Base-by-base conservation (phyloP, 2,113 vertebrate genomes). In the Alaudala cheleensis region DNA sequence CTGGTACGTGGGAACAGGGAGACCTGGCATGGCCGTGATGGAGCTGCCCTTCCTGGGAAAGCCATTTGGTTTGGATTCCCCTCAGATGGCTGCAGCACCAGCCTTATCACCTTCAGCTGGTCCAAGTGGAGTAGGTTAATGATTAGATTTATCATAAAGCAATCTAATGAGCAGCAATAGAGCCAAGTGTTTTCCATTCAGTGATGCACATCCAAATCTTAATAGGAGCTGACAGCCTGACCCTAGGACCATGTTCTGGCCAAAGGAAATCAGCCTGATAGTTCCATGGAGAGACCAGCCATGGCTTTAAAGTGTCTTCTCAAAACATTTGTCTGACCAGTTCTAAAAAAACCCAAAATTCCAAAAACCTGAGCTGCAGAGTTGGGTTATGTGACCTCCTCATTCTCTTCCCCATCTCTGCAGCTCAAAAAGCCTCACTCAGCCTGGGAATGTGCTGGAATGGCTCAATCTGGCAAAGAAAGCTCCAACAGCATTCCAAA, bases 11-110 rank as follows among this genome's bases (percentile, higher is more conserved):
- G 49, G 12, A 37, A 7, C 0, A 2, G 40, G 49, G n/a, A 42
- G 33, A 23, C 2, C 1, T 1, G 45, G 47, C 22, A 5, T 1
- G 3, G 39, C 37, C 0, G 0, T 9, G 54, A 29, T 42, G 61
- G 40, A 71, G 37, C 57, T 33, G 58, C 54, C 45, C 7, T 31
- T 90, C 56, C 65, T 0, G 2, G 25, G 69, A 64, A 76, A 51
- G 22, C 58, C 26, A 0, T 25, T 86, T 15, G 15, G 24, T 86
- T 60, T 88, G 79, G 65, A 40, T 62, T 40, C 44, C 0, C 1
- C 40, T n/a, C 45, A 53, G 50, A 9, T 1, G 1, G 26, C 73
- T 47, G 49, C 65, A 45, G 81, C 88, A 83, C 24, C 51, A 14
- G 60, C 28, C 45, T 54, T 29, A 1, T 29, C 78, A 62, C 88